These are phyloP conservation scores for Yponomeuta sedellus DNA, from an alignment of 2,888 invertebrate genomes.

Conservation along the genomic window DNA sequence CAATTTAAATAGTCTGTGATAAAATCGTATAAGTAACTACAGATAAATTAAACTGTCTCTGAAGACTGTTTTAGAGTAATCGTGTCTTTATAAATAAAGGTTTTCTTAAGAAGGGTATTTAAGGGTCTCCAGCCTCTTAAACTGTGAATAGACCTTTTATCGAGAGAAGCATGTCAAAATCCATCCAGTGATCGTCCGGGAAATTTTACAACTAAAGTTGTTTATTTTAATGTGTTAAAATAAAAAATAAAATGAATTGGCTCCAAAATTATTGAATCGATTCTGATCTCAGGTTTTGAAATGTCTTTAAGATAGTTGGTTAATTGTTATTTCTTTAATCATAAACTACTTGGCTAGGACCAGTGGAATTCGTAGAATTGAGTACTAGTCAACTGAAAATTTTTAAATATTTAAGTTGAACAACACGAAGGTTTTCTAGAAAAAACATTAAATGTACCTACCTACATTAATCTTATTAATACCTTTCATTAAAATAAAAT, in stretches of 20 bases:
- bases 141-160: too few species aligned
- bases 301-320: slow-evolving; percentile 2
- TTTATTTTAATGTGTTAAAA: not conserved
- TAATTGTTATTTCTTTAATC: not conserved
- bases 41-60: too few species aligned
- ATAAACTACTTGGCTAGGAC: slow-evolving; percentile 2
- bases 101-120: too few species aligned
- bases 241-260: not conserved
- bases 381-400: slow-evolving; percentile 6
- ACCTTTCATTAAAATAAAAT: not conserved
- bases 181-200: slow-evolving; percentile 9
- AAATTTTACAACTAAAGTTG: not conserved
- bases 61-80: too few species aligned
- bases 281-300: slow-evolving; percentile 4
- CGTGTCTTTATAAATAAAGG: too few species aligned
- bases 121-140: too few species aligned
- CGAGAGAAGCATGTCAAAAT: not conserved
- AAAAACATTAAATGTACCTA: not conserved
- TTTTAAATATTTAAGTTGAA: not conserved
- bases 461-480: not conserved
- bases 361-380: slow-evolving; percentile 12
- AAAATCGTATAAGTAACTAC: too few species aligned
- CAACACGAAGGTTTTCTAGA: not conserved
- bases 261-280: not conserved
- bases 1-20: too few species aligned